Base-by-base conservation (phyloP, 2,797 vertebrate genomes). In the Phalanger gymnotis region DNA sequence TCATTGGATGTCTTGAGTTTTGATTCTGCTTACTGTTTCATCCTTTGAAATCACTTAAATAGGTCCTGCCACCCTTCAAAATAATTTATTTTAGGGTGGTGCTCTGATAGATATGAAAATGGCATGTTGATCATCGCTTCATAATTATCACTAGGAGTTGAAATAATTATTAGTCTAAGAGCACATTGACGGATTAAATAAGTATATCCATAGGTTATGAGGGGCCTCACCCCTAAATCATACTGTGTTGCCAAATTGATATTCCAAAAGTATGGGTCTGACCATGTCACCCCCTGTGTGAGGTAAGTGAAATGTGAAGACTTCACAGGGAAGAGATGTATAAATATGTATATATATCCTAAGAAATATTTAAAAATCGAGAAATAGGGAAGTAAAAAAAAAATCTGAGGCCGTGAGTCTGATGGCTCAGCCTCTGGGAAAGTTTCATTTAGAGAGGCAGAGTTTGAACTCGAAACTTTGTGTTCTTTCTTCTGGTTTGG, bases 131-230 rank as follows among this genome's bases (percentile, higher is more conserved):
- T 97, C 97, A 97, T 97, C 97, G 97, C 95, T 61, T 90, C 94
- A 61, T 93, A 94, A 94, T 90, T 92, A 96, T 97, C 87, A 93
- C 95, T 92, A 66, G 66, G 93, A 57, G 87, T 94, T 96, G 93
- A n/a, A 94, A 96, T 97, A 97, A 97, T 96, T 96, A 93, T 94
- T 96, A 97, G 95, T 97, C 73, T 94, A 95, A 96, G 97, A 94
- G 91, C 93, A 93, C 56, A 94, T 89, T 90, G 28, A 54, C 53
- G 25, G 34, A 94, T 95, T 97, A 97, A 94, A 96, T 94, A 96
- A 94, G 95, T 90, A 89, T 91, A 92, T 94, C 90, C 66, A 66
- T 56, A 53, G 90, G 58, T 11, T 27, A n/a, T 91, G 54, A 22
- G 1, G 90, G 61, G 51, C 93, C 93, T 87, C 73, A 51, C 73